Base-by-base conservation (phyloP, 1,140 invertebrate genomes). In the Hycleus cichorii region DNA sequence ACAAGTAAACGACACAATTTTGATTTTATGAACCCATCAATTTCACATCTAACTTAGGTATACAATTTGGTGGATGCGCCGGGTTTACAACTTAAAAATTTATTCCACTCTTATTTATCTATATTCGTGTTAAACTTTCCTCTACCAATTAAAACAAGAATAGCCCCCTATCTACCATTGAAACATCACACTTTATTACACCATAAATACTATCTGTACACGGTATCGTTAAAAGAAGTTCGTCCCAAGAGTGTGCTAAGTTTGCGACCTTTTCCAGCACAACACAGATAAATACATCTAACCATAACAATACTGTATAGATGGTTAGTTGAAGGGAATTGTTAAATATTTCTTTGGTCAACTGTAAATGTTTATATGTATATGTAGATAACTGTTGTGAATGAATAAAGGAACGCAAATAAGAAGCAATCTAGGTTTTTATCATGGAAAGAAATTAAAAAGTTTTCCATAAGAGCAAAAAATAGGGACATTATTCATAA, bases 211-310 rank as follows among this genome's bases (percentile, higher is more conserved):
- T 61, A 61, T 57, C 54, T 49, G 49, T 47, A 47, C 54, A 47
- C 43, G 48, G 55, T 45, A 48, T 57, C 59, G 59, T 61, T 61
- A 61, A 61, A 61, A 61, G 59, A 57, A 61, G 59, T 61, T 61
- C 47, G 39, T 57, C 59, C 59, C 54, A 40, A 49, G 59, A 57
- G 59, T 49, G 49, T 54, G 49, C 49, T 53, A 61, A 61, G 53
- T 61, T 57, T 52, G 59, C 44, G 54, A 40, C 49, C 51, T 43
- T 38, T 49, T 42, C 9, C 59, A 7, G 32, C 32, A 32, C 42
- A 43, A 45, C 55, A 61, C 57, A 61, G 59, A 61, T 61, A 61
- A 61, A 47, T 42, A 42, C 48, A 52, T 52, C 39, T 46, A 26
- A 7, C 53, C 53, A 48, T n/a, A 26, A n/a, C 11, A 39, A 39